Conservation (phyloP, 2,888 invertebrate species). For the Melangyna quadrimaculata region DNA sequence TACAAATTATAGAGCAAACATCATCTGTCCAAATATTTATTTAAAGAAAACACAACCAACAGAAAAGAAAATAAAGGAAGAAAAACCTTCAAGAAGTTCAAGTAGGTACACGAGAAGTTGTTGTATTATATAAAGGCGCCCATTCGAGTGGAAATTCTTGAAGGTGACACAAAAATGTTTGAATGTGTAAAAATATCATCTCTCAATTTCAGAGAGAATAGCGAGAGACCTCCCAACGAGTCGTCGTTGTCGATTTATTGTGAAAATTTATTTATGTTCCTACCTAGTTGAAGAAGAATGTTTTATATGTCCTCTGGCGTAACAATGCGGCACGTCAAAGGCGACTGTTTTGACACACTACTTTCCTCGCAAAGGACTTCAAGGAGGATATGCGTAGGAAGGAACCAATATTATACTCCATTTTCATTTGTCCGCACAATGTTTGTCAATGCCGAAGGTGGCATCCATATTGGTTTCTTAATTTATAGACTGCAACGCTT, state of each 20-base stretch:
- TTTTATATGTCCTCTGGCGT: constrained; percentile 6
- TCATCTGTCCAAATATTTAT: constrained; percentile 66
- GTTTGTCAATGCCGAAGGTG: constrained; percentile 48
- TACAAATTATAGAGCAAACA: constrained; percentile 34
- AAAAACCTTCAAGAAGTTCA: constrained; percentile 25
- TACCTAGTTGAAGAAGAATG: background rate
- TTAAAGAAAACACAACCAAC: background rate
- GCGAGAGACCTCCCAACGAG: constrained; percentile 49
- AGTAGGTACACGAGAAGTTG: background rate
- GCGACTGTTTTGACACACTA: constrained; percentile 28
- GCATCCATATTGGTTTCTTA: constrained; percentile 57
- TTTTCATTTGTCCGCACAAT: constrained; percentile 32
- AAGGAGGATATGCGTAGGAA: background rate
- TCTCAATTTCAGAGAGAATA: background rate
- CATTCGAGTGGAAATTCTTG: constrained; percentile 55
- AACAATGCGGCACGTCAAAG: constrained; percentile 42
- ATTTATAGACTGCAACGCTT: constrained; percentile 60
- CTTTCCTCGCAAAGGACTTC: background rate
- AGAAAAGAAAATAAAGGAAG: background rate
- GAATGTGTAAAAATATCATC: constrained; percentile 10
- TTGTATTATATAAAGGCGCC: background rate
- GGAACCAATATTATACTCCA: background rate
- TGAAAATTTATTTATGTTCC: background rate
- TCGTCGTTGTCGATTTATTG: background rate
- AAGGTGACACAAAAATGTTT: constrained; percentile 53